Conservation (phyloP, 2,888 invertebrate genomes). For the Argyresthia goedartella region DNA sequence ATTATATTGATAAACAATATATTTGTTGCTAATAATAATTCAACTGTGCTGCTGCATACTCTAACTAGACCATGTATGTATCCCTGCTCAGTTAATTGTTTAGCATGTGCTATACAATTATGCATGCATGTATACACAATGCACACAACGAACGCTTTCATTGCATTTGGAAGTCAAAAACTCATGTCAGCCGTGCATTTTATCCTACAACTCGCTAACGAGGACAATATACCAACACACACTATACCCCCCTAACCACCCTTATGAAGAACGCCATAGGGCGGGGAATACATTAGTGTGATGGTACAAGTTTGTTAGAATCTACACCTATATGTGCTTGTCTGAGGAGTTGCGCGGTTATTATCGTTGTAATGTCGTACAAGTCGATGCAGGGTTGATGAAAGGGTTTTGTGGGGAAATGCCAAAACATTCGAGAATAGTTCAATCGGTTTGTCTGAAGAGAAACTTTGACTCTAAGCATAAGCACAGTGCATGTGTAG, state of each 20-base stretch:
- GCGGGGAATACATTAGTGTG: background rate
- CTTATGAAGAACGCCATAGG: background rate
- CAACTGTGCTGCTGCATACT: no score
- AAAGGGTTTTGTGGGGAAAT: background rate
- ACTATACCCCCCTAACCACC: background rate
- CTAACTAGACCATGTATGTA: no score
- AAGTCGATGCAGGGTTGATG: background rate
- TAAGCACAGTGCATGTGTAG: no score
- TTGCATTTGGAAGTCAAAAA: background rate
- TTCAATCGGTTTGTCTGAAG: no score
- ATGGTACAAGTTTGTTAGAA: background rate
- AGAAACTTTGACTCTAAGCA: no score
- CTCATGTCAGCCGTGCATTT: background rate
- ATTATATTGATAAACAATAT: no score
- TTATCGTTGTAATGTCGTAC: conserved; percentile 1
- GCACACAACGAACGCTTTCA: background rate
- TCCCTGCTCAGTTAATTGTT: background rate
- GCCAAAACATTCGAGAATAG: no score
- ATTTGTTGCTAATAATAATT: no score
- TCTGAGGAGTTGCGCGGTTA: conserved; percentile 1
- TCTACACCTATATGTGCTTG: conserved; percentile 1
- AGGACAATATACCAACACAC: background rate
- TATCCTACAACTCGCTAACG: conserved; percentile 3
- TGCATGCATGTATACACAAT: no score
- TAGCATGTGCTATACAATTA: no score